phyloP scores from a whole-genome alignment of 2,888 invertebrate genomes.

The Drosophila nigricruria region DNA sequence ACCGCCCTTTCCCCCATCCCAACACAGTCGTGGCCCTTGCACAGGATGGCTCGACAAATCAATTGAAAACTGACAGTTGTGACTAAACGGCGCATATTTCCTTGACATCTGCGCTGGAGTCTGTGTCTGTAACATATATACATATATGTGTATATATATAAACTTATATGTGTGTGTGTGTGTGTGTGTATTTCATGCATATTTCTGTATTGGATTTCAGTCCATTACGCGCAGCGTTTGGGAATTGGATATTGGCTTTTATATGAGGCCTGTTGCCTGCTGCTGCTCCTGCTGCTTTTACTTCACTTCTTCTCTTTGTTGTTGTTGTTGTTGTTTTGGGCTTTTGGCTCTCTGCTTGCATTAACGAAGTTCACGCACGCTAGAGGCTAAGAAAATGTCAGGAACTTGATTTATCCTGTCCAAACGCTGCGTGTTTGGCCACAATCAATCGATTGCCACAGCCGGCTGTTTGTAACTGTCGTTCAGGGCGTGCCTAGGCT shows the following conservation, averaged over 20 bases:
- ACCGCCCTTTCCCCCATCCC: background rate
- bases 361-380: constrained; percentile 81
- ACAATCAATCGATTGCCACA: constrained; percentile 78
- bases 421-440: constrained; percentile 79
- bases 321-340: constrained; percentile 19
- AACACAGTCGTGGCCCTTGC: constrained; percentile 25
- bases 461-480: constrained; percentile 78
- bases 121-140: constrained; percentile 40
- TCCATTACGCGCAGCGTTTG: constrained; percentile 75
- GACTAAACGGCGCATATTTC: constrained; percentile 80
- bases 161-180: constrained; percentile 16
- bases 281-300: constrained; percentile 23
- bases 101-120: constrained; percentile 74
- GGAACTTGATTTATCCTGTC: constrained; percentile 80
- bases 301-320: constrained; percentile 13
- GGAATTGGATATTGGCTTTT: constrained; percentile 81
- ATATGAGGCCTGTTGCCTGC: constrained; percentile 49
- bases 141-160: constrained; percentile 17
- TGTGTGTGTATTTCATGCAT: constrained; percentile 71
- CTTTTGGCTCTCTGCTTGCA: constrained; percentile 54
- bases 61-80: constrained; percentile 80
- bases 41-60: constrained; percentile 71
- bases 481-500: constrained; percentile 76
- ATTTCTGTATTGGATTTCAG: constrained; percentile 82
- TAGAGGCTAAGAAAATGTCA: constrained; percentile 70